Percentiles rank a stretch among this genome's conserved stretches.
These are phyloP conservation scores for Enteromius unitaeniatus DNA, from an alignment of 2,797 vertebrate species.

Conservation along the genomic window DNA sequence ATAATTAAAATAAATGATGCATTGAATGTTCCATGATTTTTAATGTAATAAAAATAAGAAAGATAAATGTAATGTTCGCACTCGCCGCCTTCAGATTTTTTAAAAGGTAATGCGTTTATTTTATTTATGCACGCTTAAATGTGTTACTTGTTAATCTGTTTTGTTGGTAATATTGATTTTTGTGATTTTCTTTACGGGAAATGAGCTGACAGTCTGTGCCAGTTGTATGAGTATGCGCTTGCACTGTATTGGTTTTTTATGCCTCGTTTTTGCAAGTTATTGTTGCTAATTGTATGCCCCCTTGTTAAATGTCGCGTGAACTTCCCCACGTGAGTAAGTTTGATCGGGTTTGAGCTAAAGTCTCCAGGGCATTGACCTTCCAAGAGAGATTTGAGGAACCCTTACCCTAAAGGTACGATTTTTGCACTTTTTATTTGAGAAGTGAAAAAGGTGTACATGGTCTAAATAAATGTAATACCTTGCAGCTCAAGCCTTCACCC, in stretches of 20 bases:
- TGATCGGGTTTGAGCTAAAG: background rate
- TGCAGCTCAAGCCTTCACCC: slow-evolving; percentile 78
- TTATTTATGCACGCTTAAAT: background rate
- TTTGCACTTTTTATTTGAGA: background rate
- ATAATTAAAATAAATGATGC: too few relatives aligned
- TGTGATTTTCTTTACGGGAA: background rate
- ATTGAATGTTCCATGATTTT: too few relatives aligned
- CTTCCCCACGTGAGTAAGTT: background rate
- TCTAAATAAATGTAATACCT: background rate
- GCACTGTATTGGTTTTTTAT: too few relatives aligned
- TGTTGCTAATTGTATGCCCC: too few relatives aligned
- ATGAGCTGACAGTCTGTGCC: background rate
- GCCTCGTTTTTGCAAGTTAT: too few relatives aligned
- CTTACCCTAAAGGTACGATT: background rate
- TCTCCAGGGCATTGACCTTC: background rate
- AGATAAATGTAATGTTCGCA: background rate
- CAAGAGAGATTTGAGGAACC: background rate
- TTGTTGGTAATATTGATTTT: background rate
- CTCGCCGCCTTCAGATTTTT: background rate
- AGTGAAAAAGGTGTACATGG: background rate
- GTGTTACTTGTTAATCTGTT: slow-evolving; percentile 26
- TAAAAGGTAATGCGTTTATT: slow-evolving; percentile 7
- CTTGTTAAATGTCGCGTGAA: too few relatives aligned
- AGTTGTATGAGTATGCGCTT: too few relatives aligned
- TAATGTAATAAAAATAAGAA: too few relatives aligned